Base-by-base conservation (phyloP, 2,888 invertebrate genomes). In the Germaria angustata region DNA sequence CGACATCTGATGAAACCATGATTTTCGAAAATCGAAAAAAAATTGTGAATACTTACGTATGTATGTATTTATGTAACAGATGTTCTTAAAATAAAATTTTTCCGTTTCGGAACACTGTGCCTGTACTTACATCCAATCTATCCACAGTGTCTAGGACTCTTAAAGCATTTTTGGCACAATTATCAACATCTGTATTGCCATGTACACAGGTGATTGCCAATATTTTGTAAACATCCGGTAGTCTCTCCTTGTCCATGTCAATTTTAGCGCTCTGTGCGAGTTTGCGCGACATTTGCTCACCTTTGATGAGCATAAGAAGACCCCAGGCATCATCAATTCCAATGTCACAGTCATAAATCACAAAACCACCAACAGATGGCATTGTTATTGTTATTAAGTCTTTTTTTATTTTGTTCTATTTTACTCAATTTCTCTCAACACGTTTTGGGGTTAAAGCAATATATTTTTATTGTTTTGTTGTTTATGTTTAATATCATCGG, bases 171-270 rank as follows among this genome's bases (percentile, higher is more conserved):
- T 89, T 90, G 17, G 92, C 92, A 0, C 94, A 95, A 86, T 95
- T 93, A 9, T 94, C 92, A 63, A 95, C 92, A 6, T 90, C 90
- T 0, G 95, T 94, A 87, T 96, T 96, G 0, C 96, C 96, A 82
- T 93, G 92, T 0, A 93, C 94, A 80, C 95, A 95, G 0, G 96
- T 96, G 0, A 96, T 92, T 3, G 93, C 96, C 39, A 95, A 87
- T 65, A 96, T 86, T 84, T 86, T 85, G 68, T 84, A 85, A 20
- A 8, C 39, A 44, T 71, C 53, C 7, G 66, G 71, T 32, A 73
- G 20, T 34, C 22, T 28, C n/a, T 73, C 63, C 32, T 59, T 65
- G 17, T 82, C 39, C 39, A 61, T 8, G 7, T 41, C 41, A 4
- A 32, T 15, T 66, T 76, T 28, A 20, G 8, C 41, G 34, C 57